Conservation (phyloP, 2,797 vertebrate species). For the Melanotaenia boesemani region DNA sequence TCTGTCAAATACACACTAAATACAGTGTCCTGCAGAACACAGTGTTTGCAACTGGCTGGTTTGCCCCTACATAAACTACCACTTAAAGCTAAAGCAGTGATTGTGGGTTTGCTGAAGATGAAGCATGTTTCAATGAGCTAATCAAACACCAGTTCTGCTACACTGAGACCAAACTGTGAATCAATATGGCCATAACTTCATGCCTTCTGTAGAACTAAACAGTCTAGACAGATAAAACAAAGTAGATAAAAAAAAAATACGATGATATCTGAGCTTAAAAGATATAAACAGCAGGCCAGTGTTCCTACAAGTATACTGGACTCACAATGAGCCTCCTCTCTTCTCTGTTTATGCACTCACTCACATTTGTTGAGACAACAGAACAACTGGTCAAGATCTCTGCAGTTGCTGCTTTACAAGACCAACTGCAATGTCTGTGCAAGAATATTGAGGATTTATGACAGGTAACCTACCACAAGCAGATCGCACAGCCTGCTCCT, state of each 20-base stretch:
- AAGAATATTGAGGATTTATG: constrained; percentile 72
- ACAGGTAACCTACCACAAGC: constrained; percentile 59
- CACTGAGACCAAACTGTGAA: constrained; percentile 10
- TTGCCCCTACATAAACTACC: constrained; percentile 39
- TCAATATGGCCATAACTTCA: neutral
- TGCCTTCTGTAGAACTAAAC: constrained; percentile 32
- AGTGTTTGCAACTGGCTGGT: constrained; percentile 42
- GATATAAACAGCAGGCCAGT: constrained; percentile 54
- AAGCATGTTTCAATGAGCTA: constrained; percentile 25
- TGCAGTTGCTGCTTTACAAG: constrained; percentile 20
- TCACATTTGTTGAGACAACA: constrained; percentile 69
- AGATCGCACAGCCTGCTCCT: constrained; percentile 60
- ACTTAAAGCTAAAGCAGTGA: constrained; percentile 27
- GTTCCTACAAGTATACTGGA: constrained; percentile 24
- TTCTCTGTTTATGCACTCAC: constrained; percentile 63
- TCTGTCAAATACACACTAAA: constrained; percentile 57
- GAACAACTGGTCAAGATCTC: constrained; percentile 67
- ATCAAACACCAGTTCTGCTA: constrained; percentile 16
- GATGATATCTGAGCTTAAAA: constrained; percentile 32
- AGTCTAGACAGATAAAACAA: constrained; percentile 36
- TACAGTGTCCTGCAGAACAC: constrained; percentile 39
- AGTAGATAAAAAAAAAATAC: neutral
- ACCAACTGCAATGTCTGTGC: constrained; percentile 23
- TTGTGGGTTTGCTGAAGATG: constrained; percentile 24
- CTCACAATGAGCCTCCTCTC: constrained; percentile 17